A percentile compares a stretch with the other conserved stretches of the same genome.
Evolutionary conservation across 2,888 invertebrate genomes (phyloP).

Genomic region (Amphipyra tragopoginis): DNA sequence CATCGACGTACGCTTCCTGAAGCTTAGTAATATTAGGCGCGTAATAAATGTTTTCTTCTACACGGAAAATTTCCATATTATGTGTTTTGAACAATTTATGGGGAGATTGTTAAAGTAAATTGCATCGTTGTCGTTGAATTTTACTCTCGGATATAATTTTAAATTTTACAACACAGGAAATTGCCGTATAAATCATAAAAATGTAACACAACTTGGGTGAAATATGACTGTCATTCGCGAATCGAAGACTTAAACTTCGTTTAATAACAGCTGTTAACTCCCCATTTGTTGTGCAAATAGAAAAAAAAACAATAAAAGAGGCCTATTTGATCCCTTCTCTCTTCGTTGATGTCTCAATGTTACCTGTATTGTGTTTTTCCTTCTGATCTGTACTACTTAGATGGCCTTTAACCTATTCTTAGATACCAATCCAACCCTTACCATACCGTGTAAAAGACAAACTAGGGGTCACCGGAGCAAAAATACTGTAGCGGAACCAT

Average conservation of each 20-base stretch:
- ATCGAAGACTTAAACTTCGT: neutral
- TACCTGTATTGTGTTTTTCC: conserved; percentile 80
- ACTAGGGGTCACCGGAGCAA: conserved; percentile 84
- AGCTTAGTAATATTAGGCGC: conserved; percentile 89
- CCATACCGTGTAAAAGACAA: conserved; percentile 59
- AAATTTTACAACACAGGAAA: conserved; percentile 8
- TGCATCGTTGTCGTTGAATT: conserved; percentile 15
- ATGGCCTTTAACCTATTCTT: conserved; percentile 75
- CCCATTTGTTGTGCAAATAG: conserved; percentile 73
- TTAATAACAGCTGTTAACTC: conserved; percentile 46
- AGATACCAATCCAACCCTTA: conserved; percentile 72
- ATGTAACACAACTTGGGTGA: neutral
- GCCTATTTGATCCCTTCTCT: conserved; percentile 75
- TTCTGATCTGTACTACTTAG: conserved; percentile 76
- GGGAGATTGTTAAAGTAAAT: conserved; percentile 58
- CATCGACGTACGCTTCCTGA: conserved; percentile 87
- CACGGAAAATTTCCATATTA: conserved; percentile 74
- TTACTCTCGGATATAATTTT: conserved; percentile 1
- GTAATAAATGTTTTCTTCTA: conserved; percentile 89
- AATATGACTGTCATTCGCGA: neutral
- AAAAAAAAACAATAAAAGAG: conserved; percentile 65
- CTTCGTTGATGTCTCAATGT: conserved; percentile 84
- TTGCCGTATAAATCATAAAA: conserved; percentile 9
- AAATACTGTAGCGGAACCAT: conserved; percentile 73
- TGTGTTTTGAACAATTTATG: conserved; percentile 78